Conservation (phyloP, 2,888 invertebrate genomes). For the Timema podura region DNA sequence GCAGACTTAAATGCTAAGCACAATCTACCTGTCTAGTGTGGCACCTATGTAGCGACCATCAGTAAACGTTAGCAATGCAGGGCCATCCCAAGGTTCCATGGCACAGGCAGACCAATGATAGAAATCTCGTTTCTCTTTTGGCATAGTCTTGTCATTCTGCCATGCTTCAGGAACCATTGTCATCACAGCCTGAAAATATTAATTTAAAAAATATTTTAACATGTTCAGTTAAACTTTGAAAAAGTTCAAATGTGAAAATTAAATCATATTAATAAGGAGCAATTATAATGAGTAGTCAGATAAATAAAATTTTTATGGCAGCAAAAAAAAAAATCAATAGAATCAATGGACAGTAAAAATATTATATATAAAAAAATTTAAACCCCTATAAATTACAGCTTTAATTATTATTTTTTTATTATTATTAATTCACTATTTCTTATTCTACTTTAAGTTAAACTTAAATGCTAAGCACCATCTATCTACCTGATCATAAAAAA, state of each 20-base stretch:
- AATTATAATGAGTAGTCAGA: no score
- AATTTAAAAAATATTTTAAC: background rate
- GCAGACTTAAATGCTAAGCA: background rate
- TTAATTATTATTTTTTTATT: background rate
- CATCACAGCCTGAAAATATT: conserved; percentile 75
- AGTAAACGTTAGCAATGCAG: conserved; percentile 93
- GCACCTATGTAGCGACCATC: conserved; percentile 95
- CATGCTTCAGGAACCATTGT: conserved; percentile 99
- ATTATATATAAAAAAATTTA: background rate
- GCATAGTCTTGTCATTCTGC: conserved; percentile 94
- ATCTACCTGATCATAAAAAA: conserved; percentile 41
- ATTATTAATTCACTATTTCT: background rate
- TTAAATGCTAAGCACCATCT: conserved; percentile 6
- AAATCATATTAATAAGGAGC: no score
- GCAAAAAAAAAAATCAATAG: no score
- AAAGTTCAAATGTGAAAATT: no score
- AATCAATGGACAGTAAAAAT: background rate
- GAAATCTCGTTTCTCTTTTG: conserved; percentile 86
- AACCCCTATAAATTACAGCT: background rate
- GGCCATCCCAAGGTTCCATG: conserved; percentile 99
- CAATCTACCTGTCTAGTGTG: conserved; percentile 53
- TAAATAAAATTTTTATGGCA: no score
- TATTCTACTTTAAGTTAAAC: background rate
- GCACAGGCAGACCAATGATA: conserved; percentile 97
- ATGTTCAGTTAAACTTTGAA: background rate